These are phyloP conservation scores for Lathronympha strigana DNA, from an alignment of 2,888 invertebrate species.

Conservation along the genomic window DNA sequence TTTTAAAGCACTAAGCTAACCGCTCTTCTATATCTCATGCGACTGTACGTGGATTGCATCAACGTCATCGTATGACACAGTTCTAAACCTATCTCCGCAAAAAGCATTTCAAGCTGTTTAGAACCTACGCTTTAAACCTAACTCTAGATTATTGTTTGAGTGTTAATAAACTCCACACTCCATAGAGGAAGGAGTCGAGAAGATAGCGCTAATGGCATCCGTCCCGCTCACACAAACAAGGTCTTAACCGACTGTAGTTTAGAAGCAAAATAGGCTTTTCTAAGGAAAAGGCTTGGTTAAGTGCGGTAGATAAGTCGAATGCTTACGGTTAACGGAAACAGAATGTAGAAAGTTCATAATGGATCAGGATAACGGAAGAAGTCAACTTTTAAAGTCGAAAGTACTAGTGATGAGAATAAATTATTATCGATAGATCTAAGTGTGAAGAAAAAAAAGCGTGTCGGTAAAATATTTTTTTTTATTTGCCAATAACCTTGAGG, in stretches of 20 bases:
- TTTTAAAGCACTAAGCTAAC: too few species aligned
- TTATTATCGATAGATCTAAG: too few species aligned
- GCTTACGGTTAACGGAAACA: constrained; percentile 33
- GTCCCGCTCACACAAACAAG: background rate
- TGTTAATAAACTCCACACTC: constrained; percentile 29
- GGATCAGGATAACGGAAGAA: constrained; percentile 19
- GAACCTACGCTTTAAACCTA: constrained; percentile 15
- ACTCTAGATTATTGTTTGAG: constrained; percentile 29
- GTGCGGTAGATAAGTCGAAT: constrained; percentile 23
- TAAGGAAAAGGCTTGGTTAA: background rate
- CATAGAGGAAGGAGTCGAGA: constrained; percentile 16
- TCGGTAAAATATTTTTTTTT: too few species aligned
- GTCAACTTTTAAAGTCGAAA: background rate
- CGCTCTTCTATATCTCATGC: too few species aligned
- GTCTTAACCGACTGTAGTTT: background rate
- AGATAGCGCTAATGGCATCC: constrained; percentile 24
- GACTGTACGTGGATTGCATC: too few species aligned
- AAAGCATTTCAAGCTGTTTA: background rate
- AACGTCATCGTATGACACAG: background rate
- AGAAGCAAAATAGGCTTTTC: background rate
- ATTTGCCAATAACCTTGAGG: too few species aligned
- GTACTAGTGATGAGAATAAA: background rate
- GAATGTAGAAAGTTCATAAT: constrained; percentile 34
- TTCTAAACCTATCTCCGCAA: background rate
- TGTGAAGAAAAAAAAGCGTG: too few species aligned